Evolutionary conservation across 2,888 invertebrate genomes (phyloP), one percentile per base, ranked within the genome.

Genomic region (Epinotia brunnichana): DNA sequence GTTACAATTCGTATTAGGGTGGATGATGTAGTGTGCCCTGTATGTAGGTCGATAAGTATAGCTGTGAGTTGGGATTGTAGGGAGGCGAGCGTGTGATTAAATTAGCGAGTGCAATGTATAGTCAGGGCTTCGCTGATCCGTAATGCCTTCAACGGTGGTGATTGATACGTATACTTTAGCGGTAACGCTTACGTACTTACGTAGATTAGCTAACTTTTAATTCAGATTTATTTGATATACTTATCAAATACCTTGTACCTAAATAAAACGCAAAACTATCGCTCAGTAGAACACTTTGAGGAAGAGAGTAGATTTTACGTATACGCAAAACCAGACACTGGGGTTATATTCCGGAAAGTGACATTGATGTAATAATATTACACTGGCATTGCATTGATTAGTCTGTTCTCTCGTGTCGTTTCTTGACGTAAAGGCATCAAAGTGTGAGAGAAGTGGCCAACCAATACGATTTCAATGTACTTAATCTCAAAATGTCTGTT

Each of bases 281-380:
- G 19, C 15, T 15, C 17, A 19, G 11, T 19, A 51, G 15, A 41
- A 66, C 17, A 53, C 48, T 60, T 61, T 61, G n/a, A 67, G 48
- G 41, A 39, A 48, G 41, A 35, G n/a, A 44, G 24, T 48, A 70
- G 39, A 17, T 62, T 39, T 61, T 24, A 57, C 63, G 21, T 19
- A 10, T 48, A 48, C 44, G 63, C 56, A 48, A 63, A 70, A 63
- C 39, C 41, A 63, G 53, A 70, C 53, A 41, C 70, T 64, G 48
- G 15, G n/a, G n/a, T n/a, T 48, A 5, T 48, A 44, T 44, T 48
- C n/a, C 7, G 15, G 48, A n/a, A 48, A 48, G 48, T 13, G 48
- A 15, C 5, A n/a, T 5, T 48, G 3, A 48, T 1, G 48, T n/a
- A 2, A 5, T n/a, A n/a, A 48, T 44, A n/a, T n/a, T n/a, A n/a